These are phyloP conservation scores for Philotrypesis tridentata DNA, from an alignment of 1,140 invertebrate genomes.

Conservation along the genomic window DNA sequence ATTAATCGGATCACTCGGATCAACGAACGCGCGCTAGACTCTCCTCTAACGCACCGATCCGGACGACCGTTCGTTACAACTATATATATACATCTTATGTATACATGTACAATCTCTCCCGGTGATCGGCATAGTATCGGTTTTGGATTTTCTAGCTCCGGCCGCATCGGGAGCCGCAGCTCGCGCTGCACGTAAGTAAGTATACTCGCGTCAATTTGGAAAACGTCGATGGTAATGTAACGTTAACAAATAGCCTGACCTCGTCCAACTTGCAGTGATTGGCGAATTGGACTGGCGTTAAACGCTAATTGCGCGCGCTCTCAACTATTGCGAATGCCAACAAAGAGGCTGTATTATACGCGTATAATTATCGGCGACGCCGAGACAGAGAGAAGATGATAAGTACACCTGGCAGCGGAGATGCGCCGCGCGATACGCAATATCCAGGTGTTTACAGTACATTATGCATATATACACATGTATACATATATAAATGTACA, in stretches of 20 bases:
- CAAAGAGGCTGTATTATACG: not conserved
- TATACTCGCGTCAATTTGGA: not conserved
- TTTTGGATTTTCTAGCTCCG: not conserved
- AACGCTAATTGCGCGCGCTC: not conserved
- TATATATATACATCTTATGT: too few species aligned
- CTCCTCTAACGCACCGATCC: too few species aligned
- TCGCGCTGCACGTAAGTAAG: too few species aligned
- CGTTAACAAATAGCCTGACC: not conserved
- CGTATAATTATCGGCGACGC: not conserved
- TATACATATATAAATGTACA: too few species aligned
- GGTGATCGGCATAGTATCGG: too few species aligned
- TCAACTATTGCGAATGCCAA: not conserved
- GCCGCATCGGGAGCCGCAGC: too few species aligned
- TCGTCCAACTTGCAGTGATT: not conserved
- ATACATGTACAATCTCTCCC: too few species aligned
- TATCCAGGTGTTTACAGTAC: too few species aligned
- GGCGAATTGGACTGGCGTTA: not conserved
- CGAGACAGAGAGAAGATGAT: not conserved
- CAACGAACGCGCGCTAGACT: slow-evolving; percentile 57
- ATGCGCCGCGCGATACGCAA: too few species aligned
- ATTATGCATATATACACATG: too few species aligned
- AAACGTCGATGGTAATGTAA: not conserved
- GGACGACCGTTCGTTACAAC: too few species aligned
- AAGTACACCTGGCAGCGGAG: too few species aligned
- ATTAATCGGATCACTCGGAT: slow-evolving; percentile 62